Evolutionary conservation across 2,797 vertebrate species (phyloP).

Genomic region (Heterohyrax brucei): DNA sequence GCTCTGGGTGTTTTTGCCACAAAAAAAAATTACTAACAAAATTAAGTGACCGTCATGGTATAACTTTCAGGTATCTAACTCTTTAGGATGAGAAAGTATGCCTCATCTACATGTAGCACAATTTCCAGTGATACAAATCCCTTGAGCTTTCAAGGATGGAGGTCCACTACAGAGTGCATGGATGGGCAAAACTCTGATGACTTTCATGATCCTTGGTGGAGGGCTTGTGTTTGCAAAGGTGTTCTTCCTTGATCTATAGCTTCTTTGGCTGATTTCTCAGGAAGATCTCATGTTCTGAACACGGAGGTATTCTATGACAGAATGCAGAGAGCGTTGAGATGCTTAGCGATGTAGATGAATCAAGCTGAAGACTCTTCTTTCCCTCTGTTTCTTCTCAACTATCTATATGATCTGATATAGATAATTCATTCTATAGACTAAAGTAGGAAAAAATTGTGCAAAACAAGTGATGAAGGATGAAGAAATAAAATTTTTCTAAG

Average conservation of each 20-base stretch:
- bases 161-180: slow-evolving; percentile 26
- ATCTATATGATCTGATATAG: slow-evolving; percentile 77
- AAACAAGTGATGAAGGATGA: slow-evolving; percentile 29
- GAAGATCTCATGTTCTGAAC: slow-evolving; percentile 82
- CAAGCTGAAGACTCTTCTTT: slow-evolving; percentile 71
- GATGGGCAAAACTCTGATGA: not conserved
- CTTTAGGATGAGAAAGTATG: not conserved
- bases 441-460: slow-evolving; percentile 61
- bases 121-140: not conserved
- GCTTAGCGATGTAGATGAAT: slow-evolving; percentile 44
- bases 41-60: slow-evolving; percentile 3
- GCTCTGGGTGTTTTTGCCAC: not conserved
- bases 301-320: slow-evolving; percentile 43
- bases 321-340: slow-evolving; percentile 77
- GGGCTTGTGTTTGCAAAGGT: slow-evolving; percentile 78
- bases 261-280: slow-evolving; percentile 71
- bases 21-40: not conserved
- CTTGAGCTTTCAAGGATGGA: slow-evolving; percentile 26
- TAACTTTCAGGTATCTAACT: not conserved
- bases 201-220: slow-evolving; percentile 75
- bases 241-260: slow-evolving; percentile 50
- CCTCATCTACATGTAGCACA: not conserved
- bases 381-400: slow-evolving; percentile 25
- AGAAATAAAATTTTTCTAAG: slow-evolving; percentile 79
- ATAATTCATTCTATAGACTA: slow-evolving; percentile 64